Conservation (phyloP, 37 sponge, comb jelly and placozoan species). For the Theonella swinhoei region DNA sequence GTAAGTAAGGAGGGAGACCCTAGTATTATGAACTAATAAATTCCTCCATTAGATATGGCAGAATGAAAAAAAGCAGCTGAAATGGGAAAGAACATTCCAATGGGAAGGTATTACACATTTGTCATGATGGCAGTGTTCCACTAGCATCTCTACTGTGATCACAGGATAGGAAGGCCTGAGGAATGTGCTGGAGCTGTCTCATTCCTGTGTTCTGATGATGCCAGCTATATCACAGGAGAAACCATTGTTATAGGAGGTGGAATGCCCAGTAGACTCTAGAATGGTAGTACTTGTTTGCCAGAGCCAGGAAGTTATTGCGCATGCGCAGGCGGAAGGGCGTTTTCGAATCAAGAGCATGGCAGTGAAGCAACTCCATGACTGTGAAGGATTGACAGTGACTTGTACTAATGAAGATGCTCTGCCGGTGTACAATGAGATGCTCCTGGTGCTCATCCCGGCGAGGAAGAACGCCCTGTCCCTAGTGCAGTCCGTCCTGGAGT, state of each 20-base stretch:
- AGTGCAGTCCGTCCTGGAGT: background rate
- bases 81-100: slow-evolving; percentile 14
- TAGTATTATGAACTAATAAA: background rate
- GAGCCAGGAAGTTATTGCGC: too few species aligned
- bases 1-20: slow-evolving; percentile 47
- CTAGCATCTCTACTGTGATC: background rate
- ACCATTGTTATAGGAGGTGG: slow-evolving; percentile 40
- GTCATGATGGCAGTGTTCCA: background rate
- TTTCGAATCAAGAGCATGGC: background rate
- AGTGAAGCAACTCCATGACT: background rate
- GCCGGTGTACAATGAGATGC: slow-evolving; percentile 11
- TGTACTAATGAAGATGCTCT: slow-evolving; percentile 13
- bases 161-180: slow-evolving; percentile 71
- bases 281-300: too few species aligned
- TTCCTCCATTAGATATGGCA: slow-evolving; percentile 29
- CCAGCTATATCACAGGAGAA: slow-evolving; percentile 95
- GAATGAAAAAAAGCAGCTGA: slow-evolving; percentile 35
- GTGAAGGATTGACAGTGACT: slow-evolving; percentile 9
- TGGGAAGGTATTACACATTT: slow-evolving; percentile 32
- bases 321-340: too few species aligned
- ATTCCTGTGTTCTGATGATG: slow-evolving; percentile 89
- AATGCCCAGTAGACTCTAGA: background rate
- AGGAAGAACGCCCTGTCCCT: background rate
- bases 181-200: slow-evolving; percentile 92
- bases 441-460: background rate